Percentiles rank a stretch among this genome's conserved stretches.
Evolutionary conservation across 1,140 invertebrate species (phyloP).

Genomic region (Macrobrachium rosenbergii): DNA sequence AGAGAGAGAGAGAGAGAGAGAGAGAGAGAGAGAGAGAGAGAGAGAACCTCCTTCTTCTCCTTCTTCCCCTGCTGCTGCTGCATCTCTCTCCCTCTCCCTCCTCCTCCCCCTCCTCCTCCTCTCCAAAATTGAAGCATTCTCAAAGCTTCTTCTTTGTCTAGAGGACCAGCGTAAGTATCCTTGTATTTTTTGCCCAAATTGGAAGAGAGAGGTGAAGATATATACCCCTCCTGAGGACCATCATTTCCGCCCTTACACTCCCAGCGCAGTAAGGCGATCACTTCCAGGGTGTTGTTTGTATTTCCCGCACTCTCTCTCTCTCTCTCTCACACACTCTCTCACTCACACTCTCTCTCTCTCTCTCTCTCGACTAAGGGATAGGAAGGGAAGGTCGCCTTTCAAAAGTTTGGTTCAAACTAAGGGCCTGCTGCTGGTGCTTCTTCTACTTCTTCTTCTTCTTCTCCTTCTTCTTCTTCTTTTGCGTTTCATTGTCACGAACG

Average conservation of each 20-base stretch:
- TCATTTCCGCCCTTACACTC: constrained; percentile 46
- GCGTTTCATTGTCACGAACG: constrained; percentile 57
- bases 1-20: not conserved
- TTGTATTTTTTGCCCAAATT: constrained; percentile 62
- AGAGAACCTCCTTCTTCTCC: not conserved
- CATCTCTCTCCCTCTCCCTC: not conserved
- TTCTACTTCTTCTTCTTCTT: constrained; percentile 26
- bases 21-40: constrained; percentile 5
- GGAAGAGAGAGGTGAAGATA: constrained; percentile 43
- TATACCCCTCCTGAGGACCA: constrained; percentile 25
- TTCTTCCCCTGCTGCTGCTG: not conserved
- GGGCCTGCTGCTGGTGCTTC: no score
- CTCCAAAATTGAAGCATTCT: constrained; percentile 56
- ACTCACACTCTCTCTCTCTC: no score
- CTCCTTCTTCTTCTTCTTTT: constrained; percentile 26
- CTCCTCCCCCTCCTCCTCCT: constrained; percentile 24
- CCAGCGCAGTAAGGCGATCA: constrained; percentile 29
- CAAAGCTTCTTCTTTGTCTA: constrained; percentile 59
- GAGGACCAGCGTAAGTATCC: constrained; percentile 52
- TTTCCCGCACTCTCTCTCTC: constrained; percentile 37
- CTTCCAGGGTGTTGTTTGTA: constrained; percentile 43
- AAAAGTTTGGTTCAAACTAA: constrained; percentile 49
- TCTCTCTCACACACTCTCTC: no score
- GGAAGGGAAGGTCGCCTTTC: constrained; percentile 28
- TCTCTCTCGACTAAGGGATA: constrained; percentile 31